Evolutionary conservation across 2,113 vertebrate genomes (phyloP).

Genomic region (Pomatorhinus ruficollis): DNA sequence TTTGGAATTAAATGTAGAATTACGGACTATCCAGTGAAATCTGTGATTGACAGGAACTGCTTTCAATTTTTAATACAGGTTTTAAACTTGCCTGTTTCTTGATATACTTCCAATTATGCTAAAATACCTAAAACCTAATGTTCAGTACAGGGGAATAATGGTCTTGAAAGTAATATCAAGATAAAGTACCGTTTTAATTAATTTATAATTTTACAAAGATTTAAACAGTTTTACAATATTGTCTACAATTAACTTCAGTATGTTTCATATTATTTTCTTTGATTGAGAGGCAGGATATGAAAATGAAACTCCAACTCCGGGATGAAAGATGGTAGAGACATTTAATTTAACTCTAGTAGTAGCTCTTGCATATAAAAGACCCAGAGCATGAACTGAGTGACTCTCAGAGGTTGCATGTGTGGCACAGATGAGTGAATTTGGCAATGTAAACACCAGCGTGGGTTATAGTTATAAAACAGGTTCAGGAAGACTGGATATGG

Average conservation of each 20-base stretch:
- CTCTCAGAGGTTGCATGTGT: not conserved
- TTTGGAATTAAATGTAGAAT: not conserved
- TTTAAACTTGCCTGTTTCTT: not conserved
- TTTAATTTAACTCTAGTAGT: not conserved
- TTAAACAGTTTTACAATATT: not conserved
- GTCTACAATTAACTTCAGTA: not conserved
- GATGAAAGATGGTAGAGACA: not conserved
- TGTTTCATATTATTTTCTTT: not conserved
- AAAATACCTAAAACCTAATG: not conserved
- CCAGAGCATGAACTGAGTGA: not conserved
- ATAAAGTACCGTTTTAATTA: not conserved
- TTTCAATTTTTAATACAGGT: not conserved
- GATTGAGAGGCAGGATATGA: not conserved
- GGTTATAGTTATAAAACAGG: not conserved
- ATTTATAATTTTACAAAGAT: not conserved
- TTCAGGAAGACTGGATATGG: not conserved
- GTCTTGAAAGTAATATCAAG: not conserved
- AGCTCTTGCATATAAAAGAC: not conserved
- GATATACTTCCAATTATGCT: fast-evolving
- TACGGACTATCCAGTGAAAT: not conserved
- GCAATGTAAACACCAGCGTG: not conserved
- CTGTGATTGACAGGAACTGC: not conserved
- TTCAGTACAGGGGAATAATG: not conserved
- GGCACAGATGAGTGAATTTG: not conserved
- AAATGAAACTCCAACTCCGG: not conserved